Evolutionary conservation across 1,140 invertebrate species (phyloP).

Genomic region (Polypedilum pembai): DNA sequence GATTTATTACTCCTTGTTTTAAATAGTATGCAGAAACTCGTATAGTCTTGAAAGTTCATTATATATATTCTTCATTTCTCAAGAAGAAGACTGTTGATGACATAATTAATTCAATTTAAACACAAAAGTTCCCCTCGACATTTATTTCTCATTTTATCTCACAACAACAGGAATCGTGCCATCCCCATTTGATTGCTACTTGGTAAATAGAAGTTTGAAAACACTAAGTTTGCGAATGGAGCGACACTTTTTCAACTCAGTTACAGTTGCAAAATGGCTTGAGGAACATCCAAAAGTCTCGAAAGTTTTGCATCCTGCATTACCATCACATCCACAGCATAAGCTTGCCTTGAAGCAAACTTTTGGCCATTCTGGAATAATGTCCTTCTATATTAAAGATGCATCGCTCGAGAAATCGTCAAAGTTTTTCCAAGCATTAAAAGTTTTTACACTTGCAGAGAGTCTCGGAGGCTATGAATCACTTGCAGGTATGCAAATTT

Average conservation of each 20-base stretch:
- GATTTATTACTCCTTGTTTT: too few relatives aligned
- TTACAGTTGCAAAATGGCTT: slow-evolving; percentile 62
- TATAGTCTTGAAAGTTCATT: too few relatives aligned
- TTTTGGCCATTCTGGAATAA: slow-evolving; percentile 66
- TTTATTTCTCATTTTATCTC: slow-evolving; percentile 35
- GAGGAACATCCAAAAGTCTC: slow-evolving; percentile 55
- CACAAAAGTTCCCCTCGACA: too few relatives aligned
- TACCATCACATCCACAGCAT: slow-evolving; percentile 69
- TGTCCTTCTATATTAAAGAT: slow-evolving; percentile 63
- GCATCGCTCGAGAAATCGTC: slow-evolving; percentile 48
- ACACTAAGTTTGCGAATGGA: slow-evolving; percentile 71
- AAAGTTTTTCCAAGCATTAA: slow-evolving; percentile 55
- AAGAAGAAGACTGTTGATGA: too few relatives aligned
- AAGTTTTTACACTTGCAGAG: slow-evolving; percentile 63
- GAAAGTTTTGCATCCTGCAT: slow-evolving; percentile 58
- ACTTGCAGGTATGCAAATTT: too few relatives aligned
- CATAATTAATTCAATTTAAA: too few relatives aligned
- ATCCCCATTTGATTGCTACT: slow-evolving; percentile 73
- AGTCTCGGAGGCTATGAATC: slow-evolving; percentile 68
- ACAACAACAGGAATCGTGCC: slow-evolving; percentile 68
- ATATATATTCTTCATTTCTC: too few relatives aligned
- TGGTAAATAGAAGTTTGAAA: slow-evolving; percentile 71
- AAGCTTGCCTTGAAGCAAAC: slow-evolving; percentile 59
- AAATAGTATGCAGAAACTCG: too few relatives aligned
- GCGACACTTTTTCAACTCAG: slow-evolving; percentile 62